Evolutionary conservation across 2,888 invertebrate genomes (phyloP), one percentile per base, ranked within the genome.

Genomic region (Andrena bicolor): DNA sequence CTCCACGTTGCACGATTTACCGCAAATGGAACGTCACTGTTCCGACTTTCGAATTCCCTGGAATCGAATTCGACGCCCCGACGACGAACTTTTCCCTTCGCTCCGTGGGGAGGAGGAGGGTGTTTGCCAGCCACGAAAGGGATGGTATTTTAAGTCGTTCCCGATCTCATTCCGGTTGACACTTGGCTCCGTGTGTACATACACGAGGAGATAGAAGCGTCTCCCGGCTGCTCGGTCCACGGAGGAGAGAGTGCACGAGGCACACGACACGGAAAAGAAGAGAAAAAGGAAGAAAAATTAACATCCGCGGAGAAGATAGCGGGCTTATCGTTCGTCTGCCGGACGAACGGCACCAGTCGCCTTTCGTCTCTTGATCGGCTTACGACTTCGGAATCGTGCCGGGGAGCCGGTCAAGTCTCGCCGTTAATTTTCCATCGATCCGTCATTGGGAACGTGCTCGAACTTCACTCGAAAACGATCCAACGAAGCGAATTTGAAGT

Each of bases 231-330:
- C 53, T 56, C 30, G 28, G 61, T 53, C n/a, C 63, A 58, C 28
- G 28, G n/a, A 20, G 1, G n/a, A 28, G 23, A 32, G 73, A 65
- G 20, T 51, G 20, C 51, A 26, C 1, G 56, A 58, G 61, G 48
- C 74, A 30, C 68, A 60, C 28, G 32, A 66, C 41, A 13, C 0
- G 5, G 51, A 26, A 28, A 16, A 32, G 53, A 41, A 16, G 58
- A 30, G 53, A 76, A 26, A 71, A 65, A 76, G 65, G 79, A 82
- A 80, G 87, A 90, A 90, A 89, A 82, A 87, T 80, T 85, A 84
- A 89, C 89, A 90, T 91, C 90, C 91, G 90, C 69, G 86, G 75
- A 81, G 84, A 84, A 89, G 89, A 90, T 91, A 90, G 81, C 79
- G 75, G 51, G 83, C 84, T 90, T 91, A 91, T 91, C 90, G 76